Conservation (phyloP, 2,797 vertebrate species). For the Pseudomugil tenellus region DNA sequence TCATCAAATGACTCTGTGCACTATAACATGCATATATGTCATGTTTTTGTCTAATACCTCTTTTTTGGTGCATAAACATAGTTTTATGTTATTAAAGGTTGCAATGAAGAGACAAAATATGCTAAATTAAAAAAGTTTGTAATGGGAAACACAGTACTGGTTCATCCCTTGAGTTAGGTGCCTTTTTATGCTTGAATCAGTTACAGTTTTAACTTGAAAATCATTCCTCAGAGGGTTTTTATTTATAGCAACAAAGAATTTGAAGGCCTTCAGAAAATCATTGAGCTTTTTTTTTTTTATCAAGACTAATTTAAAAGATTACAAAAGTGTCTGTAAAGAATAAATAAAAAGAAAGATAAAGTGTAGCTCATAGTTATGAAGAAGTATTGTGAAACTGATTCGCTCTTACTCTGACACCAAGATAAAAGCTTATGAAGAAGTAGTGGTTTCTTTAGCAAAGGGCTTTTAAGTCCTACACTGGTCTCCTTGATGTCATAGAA, state of each 20-base stretch:
- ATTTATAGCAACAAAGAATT: not conserved
- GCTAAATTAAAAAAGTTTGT: not conserved
- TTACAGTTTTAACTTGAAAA: not conserved
- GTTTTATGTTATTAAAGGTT: too few species aligned
- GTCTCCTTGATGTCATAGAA: slow-evolving; percentile 33
- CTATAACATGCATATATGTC: too few species aligned
- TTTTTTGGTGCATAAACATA: too few species aligned
- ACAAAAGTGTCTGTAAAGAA: not conserved
- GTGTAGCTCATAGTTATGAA: not conserved
- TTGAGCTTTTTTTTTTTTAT: not conserved
- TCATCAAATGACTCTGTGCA: too few species aligned
- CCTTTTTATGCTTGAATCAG: not conserved
- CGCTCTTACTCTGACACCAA: not conserved
- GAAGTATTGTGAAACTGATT: slow-evolving; percentile 10
- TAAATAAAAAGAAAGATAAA: not conserved
- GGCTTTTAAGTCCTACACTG: slow-evolving; percentile 35
- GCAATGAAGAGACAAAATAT: not conserved
- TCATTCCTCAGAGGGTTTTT: not conserved
- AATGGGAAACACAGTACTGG: not conserved
- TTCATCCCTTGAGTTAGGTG: not conserved
- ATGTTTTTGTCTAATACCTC: too few species aligned
- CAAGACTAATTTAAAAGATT: not conserved
- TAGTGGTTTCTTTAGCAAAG: slow-evolving; percentile 23
- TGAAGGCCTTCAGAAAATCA: not conserved
- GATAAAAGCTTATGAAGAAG: slow-evolving; percentile 26